Evolutionary conservation across 1,140 invertebrate genomes (phyloP).

Genomic region (Drosophila mauritiana): DNA sequence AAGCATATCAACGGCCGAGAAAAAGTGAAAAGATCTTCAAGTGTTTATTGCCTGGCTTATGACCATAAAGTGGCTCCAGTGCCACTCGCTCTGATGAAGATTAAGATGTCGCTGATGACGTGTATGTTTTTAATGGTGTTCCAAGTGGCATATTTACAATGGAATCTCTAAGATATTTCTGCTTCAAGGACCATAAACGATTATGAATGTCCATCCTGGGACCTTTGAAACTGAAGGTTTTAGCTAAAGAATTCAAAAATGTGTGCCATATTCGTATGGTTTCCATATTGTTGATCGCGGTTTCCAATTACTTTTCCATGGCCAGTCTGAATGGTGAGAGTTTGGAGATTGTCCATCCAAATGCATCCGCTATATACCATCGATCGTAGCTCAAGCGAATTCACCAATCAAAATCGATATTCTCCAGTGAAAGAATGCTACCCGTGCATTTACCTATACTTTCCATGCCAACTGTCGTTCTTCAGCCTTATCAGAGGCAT

Average conservation of each 20-base stretch:
- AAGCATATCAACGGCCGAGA: conserved; percentile 68
- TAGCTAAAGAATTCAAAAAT: no score
- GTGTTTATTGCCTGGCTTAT: conserved; percentile 76
- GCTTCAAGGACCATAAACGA: conserved; percentile 15
- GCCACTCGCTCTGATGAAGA: conserved; percentile 57
- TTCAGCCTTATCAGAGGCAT: conserved; percentile 56
- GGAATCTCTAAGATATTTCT: neutral
- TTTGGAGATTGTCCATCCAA: neutral
- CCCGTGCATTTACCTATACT: conserved; percentile 39
- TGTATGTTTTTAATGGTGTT: conserved; percentile 48
- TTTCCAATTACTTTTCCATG: no score
- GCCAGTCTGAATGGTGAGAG: no score
- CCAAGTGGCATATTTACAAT: conserved; percentile 16
- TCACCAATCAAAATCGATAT: conserved; percentile 30
- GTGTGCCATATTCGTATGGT: neutral
- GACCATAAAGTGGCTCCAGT: conserved; percentile 48
- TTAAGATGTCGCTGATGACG: conserved; percentile 65
- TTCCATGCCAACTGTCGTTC: conserved; percentile 48
- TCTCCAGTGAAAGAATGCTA: conserved; percentile 7
- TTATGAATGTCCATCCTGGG: conserved; percentile 2
- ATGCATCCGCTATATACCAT: neutral
- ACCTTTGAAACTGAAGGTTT: neutral
- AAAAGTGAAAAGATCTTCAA: conserved; percentile 83
- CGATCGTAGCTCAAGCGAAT: neutral
- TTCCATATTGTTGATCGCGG: neutral